Conservation (phyloP, 2,113 vertebrate genomes). For the Thamnaconus septentrionalis region DNA sequence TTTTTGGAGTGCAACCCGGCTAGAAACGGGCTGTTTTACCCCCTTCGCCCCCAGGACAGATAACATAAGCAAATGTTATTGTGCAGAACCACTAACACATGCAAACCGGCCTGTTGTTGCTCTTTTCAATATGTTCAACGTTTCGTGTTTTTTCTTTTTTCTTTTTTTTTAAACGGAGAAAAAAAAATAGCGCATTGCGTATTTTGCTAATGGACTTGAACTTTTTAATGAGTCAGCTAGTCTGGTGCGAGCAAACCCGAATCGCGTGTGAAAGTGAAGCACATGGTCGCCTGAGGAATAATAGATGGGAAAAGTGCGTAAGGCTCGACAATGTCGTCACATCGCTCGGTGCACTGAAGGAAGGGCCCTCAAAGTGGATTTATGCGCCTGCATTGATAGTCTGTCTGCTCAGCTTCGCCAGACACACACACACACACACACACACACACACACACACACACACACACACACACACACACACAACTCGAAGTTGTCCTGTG, state of each 20-base stretch:
- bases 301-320: neutral
- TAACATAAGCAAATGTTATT: neutral
- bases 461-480: too few relatives aligned
- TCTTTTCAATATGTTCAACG: constrained; percentile 47
- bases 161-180: too few relatives aligned
- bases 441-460: too few relatives aligned
- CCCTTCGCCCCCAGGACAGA: neutral
- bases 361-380: too few relatives aligned
- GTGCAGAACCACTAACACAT: neutral
- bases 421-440: too few relatives aligned
- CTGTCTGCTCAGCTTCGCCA: neutral
- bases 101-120: neutral
- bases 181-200: constrained; percentile 70
- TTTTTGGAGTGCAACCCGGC: too few relatives aligned
- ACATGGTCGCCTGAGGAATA: constrained; percentile 17
- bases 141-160: constrained; percentile 11
- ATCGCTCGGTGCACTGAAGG: too few relatives aligned
- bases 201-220: constrained; percentile 62
- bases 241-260: constrained; percentile 26
- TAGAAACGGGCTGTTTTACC: too few relatives aligned
- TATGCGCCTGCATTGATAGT: constrained; percentile 6
- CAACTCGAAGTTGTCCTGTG: too few relatives aligned
- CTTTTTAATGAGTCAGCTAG: constrained; percentile 62
- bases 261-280: neutral
- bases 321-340: too few relatives aligned